phyloP scores from a whole-genome alignment of 2,113 vertebrate species.

The Gambusia holbrooki region DNA sequence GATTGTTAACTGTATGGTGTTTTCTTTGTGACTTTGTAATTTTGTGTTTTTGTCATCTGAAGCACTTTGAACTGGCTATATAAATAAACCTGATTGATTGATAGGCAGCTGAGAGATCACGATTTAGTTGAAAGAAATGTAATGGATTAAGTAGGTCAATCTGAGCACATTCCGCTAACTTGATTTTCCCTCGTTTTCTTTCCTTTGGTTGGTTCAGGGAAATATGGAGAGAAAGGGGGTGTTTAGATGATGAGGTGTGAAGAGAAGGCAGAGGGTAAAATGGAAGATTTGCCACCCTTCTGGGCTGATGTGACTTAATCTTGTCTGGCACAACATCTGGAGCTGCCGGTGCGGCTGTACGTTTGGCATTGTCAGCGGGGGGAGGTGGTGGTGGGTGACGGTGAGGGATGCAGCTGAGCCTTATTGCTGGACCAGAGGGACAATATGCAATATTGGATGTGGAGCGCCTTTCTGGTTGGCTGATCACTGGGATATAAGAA shows the following conservation, averaged over 20 bases:
- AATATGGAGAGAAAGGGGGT: slow-evolving; percentile 12
- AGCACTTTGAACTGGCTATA: too few relatives aligned
- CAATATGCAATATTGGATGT: slow-evolving; percentile 1
- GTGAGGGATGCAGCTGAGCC: slow-evolving; percentile 42
- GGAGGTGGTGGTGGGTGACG: neutral
- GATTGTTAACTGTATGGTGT: too few relatives aligned
- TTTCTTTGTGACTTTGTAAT: too few relatives aligned
- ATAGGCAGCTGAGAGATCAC: neutral
- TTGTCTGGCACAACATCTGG: slow-evolving; percentile 61
- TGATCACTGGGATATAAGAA: neutral
- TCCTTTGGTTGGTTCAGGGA: neutral
- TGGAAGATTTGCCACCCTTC: slow-evolving; percentile 47
- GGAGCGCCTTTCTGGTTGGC: neutral
- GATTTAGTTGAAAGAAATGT: neutral
- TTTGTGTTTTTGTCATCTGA: too few relatives aligned
- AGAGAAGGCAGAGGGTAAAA: slow-evolving; percentile 32
- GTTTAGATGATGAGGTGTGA: slow-evolving; percentile 20
- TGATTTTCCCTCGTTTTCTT: neutral
- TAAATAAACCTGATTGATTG: too few relatives aligned
- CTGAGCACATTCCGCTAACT: neutral
- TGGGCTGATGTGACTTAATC: slow-evolving; percentile 65
- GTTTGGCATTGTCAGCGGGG: slow-evolving; percentile 12
- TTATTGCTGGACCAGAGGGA: slow-evolving; percentile 15
- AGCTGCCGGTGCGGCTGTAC: slow-evolving; percentile 48
- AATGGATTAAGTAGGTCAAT: neutral